Evolutionary conservation across 2,888 invertebrate species (phyloP).

Genomic region (Falcaria lacertinaria): DNA sequence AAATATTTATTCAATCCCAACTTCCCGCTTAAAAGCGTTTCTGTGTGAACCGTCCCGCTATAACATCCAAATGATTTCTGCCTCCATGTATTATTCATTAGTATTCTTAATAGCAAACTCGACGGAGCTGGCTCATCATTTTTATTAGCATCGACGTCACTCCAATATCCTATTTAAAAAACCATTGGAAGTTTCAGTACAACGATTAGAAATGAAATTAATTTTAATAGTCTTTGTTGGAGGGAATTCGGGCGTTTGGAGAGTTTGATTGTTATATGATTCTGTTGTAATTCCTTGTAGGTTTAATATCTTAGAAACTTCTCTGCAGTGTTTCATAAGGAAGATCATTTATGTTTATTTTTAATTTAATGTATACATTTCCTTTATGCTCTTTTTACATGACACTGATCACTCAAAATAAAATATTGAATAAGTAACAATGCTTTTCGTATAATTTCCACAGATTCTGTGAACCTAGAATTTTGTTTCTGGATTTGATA

Average conservation of each 20-base stretch:
- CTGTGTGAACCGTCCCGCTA: neutral
- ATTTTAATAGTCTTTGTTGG: neutral
- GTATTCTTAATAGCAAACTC: constrained; percentile 13
- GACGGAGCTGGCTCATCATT: constrained; percentile 17
- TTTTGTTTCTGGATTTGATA: too few species aligned
- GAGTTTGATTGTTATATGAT: too few species aligned
- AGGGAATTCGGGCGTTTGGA: neutral
- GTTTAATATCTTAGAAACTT: too few species aligned
- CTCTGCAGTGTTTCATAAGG: too few species aligned
- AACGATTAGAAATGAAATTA: neutral
- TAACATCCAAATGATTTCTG: neutral
- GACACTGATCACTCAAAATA: too few species aligned
- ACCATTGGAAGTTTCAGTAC: neutral
- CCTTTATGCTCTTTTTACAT: too few species aligned
- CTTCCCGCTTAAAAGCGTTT: neutral
- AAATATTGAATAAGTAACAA: too few species aligned
- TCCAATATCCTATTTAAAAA: constrained; percentile 6
- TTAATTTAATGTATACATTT: too few species aligned
- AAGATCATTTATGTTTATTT: too few species aligned
- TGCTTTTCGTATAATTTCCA: too few species aligned
- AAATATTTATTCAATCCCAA: neutral
- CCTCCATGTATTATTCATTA: neutral
- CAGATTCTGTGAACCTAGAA: too few species aligned
- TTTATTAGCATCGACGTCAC: constrained; percentile 13
- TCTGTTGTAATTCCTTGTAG: too few species aligned